These are phyloP conservation scores for Drosophila oshimai DNA, from an alignment of 1,140 invertebrate genomes.

Conservation along the genomic window DNA sequence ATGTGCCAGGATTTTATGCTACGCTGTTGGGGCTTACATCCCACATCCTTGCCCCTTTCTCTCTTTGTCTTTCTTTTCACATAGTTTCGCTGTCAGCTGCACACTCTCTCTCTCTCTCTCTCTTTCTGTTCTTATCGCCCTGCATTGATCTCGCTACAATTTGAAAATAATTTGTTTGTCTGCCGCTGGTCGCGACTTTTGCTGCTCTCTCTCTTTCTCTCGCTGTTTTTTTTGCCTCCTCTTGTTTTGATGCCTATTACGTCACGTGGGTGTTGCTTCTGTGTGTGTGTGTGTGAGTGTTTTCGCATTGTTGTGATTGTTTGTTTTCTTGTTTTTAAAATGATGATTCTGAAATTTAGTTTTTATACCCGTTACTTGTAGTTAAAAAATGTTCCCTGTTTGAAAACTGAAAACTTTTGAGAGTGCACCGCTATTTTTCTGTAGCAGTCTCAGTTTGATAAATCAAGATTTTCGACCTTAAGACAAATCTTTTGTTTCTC, in stretches of 20 bases:
- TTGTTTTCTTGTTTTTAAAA: not conserved
- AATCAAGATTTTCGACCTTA: no score
- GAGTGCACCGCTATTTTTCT: no score
- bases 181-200: constrained; percentile 29
- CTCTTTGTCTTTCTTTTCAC: constrained; percentile 12
- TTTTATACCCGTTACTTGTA: not conserved
- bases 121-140: constrained; percentile 27
- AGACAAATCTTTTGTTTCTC: no score
- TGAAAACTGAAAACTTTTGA: no score
- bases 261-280: constrained; percentile 39
- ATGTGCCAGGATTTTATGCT: constrained; percentile 68
- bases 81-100: constrained; percentile 38
- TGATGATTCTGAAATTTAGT: not conserved
- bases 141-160: constrained; percentile 73
- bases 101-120: constrained; percentile 6
- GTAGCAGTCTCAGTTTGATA: no score
- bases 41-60: not conserved
- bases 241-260: constrained; percentile 57
- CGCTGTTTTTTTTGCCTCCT: not conserved
- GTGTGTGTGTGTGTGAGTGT: constrained; percentile 12
- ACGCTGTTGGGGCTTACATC: constrained; percentile 18
- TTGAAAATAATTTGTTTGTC: constrained; percentile 72
- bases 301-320: constrained; percentile 19
- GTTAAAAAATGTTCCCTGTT: not conserved
- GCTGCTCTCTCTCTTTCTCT: constrained; percentile 1